Base-by-base conservation (phyloP, 2,113 vertebrate species). In the Morone chrysops region DNA sequence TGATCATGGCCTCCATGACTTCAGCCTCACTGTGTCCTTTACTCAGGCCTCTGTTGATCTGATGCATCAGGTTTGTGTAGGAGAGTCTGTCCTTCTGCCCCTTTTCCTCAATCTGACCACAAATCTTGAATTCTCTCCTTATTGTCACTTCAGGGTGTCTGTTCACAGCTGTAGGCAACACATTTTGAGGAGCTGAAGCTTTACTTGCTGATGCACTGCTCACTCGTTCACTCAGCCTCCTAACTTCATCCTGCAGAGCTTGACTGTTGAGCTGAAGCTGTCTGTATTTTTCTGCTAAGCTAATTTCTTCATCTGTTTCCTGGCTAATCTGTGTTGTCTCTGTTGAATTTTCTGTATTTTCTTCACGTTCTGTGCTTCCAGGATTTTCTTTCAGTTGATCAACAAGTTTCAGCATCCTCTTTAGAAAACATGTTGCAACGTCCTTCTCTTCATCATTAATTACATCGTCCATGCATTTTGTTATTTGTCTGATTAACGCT, bases 181-280 rank as follows among this genome's bases (percentile, higher is more conserved):
- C 63, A 68, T 16, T 77, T 57, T 57, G 63, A 5, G 51, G 25
- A 14, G 8, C 25, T 47, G 63, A 47, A 0, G 8, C 22, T 2
- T 9, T 54, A 17, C 22, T 38, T 75, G 1, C 4, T 0, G 25
- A 48, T 31, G 22, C 25, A 36, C 6, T 54, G 18, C 22, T 53
- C 18, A 63, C 6, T 8, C 5, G 59, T 41, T 50, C 66, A 76
- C 3, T 70, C 48, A 76, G 40, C 48, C 40, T 60, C 13, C 56
- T 56, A 9, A 82, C 57, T 62, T 82, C n/a, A 59, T 82, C 80
- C 45, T 82, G 65, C 40, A 82, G 72, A 0, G 40, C 25, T 40
- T 70, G 5, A 4, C 73, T 76, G 65, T 48, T 62, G 14, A 50
- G 31, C 20, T 81, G 70, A 1, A 75, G 63, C 38, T 50, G 70